phyloP scores from a whole-genome alignment of 2,113 vertebrate genomes.

The Semnornis frantzii region DNA sequence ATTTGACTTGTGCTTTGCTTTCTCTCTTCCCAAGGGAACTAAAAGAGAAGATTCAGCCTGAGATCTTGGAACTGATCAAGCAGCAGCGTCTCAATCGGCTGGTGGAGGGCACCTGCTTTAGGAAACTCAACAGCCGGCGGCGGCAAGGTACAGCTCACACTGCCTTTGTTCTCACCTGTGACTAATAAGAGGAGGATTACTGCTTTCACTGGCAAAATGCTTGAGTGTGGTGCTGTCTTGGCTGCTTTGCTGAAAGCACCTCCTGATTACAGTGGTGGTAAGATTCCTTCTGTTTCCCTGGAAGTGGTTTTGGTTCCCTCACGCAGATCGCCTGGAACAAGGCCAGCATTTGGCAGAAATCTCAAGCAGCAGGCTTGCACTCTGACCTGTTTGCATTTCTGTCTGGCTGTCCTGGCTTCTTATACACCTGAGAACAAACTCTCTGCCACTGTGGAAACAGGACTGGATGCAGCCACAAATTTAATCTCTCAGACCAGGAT shows the following conservation, averaged over 20 bases:
- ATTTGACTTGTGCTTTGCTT: slow-evolving; percentile 24
- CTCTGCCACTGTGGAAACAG: no score
- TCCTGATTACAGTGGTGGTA: neutral
- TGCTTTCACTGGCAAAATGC: neutral
- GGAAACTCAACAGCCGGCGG: slow-evolving; percentile 95
- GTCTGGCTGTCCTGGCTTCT: no score
- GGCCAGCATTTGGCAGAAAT: neutral
- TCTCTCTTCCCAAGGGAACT: slow-evolving; percentile 85
- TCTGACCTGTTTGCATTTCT: neutral
- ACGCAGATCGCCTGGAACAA: neutral
- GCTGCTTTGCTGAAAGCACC: neutral
- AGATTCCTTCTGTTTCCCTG: neutral
- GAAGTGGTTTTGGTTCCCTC: neutral
- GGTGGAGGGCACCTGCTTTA: slow-evolving; percentile 97
- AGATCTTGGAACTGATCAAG: slow-evolving; percentile 99
- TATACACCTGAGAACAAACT: no score
- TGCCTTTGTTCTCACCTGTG: neutral
- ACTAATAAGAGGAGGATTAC: neutral
- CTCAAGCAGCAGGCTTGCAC: neutral
- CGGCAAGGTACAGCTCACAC: slow-evolving; percentile 87
- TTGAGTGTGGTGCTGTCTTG: neutral
- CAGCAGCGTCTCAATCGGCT: slow-evolving; percentile 97
- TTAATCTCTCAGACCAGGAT: neutral
- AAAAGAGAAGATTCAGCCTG: slow-evolving; percentile 98
- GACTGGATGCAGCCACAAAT: neutral